Evolutionary conservation across 2,113 vertebrate species (phyloP), one percentile per base, ranked within the genome.

Genomic region (Microtus richardsoni): DNA sequence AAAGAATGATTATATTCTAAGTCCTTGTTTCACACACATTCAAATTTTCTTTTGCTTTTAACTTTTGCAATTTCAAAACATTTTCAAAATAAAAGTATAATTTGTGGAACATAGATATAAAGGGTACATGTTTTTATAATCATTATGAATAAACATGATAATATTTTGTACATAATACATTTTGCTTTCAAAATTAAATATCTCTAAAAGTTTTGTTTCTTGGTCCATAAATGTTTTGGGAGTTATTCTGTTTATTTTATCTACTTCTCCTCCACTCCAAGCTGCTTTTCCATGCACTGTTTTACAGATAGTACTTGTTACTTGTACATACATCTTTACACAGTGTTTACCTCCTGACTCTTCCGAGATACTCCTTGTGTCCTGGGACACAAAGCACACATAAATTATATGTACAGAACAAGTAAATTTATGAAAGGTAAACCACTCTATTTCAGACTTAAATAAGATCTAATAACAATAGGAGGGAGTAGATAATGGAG

Each of bases 1-100:
- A 97, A 97, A 95, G 89, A 95, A 24, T 14, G 22, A 96, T 96
- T 97, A 93, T 95, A 92, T 96, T 96, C 62, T 79, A 91, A 89
- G 66, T 89, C 73, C 58, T 85, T 89, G 3, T 93, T 97, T 97
- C 62, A 92, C 91, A 92, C 44, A 52, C 94, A 41, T 95, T 95
- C 80, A 96, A 93, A 84, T 13, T 96, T 97, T 95, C 30, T 84
- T 88, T 93, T 39, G 68, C 91, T 86, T 87, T 92, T 87, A 90
- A 58, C 93, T 95, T 89, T 44, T 26, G 41, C 73, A 96, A 95
- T 95, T 92, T 73, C 77, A 47, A 71, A 41, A 83, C 54, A 96
- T 92, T 96, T 92, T 91, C 12, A 82, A 66, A 96, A 96, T 21
- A 93, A 96, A 96, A 60, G 78, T 95, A 74, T 89, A 93, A 92